phyloP scores from a whole-genome alignment of 2,113 vertebrate species.

The Leptocoma aspasia region DNA sequence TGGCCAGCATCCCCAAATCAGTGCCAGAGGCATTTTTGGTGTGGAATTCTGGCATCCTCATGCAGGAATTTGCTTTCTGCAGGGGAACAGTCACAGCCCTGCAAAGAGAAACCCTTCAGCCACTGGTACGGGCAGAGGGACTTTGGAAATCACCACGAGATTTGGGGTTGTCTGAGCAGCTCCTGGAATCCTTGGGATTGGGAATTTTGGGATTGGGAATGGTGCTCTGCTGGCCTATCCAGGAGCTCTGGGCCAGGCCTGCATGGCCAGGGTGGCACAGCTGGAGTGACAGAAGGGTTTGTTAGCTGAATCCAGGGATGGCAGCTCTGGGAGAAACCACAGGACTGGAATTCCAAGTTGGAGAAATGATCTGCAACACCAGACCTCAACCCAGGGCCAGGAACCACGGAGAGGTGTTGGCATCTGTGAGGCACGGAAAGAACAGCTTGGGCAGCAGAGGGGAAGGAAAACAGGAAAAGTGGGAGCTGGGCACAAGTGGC shows the following conservation, averaged over 20 bases:
- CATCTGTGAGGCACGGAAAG: neutral
- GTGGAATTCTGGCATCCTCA: neutral
- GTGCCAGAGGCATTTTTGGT: neutral
- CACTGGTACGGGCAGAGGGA: neutral
- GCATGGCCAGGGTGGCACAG: neutral
- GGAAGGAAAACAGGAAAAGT: neutral
- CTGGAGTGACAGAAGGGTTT: neutral
- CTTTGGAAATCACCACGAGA: neutral
- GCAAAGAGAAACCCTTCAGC: neutral
- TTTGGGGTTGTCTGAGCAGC: neutral
- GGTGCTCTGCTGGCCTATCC: neutral
- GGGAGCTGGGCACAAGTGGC: neutral
- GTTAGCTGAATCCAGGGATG: neutral
- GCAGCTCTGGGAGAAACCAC: neutral
- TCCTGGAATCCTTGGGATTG: neutral
- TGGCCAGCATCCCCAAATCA: neutral
- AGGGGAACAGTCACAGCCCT: neutral
- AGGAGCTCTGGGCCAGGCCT: neutral
- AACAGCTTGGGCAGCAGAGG: neutral
- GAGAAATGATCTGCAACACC: neutral
- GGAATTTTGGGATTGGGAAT: neutral
- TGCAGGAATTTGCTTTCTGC: neutral
- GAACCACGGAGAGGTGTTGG: rapidly evolving
- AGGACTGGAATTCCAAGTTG: neutral
- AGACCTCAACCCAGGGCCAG: neutral